Conservation (phyloP, 2,797 vertebrate species). For the Sebastes trivittatus region DNA sequence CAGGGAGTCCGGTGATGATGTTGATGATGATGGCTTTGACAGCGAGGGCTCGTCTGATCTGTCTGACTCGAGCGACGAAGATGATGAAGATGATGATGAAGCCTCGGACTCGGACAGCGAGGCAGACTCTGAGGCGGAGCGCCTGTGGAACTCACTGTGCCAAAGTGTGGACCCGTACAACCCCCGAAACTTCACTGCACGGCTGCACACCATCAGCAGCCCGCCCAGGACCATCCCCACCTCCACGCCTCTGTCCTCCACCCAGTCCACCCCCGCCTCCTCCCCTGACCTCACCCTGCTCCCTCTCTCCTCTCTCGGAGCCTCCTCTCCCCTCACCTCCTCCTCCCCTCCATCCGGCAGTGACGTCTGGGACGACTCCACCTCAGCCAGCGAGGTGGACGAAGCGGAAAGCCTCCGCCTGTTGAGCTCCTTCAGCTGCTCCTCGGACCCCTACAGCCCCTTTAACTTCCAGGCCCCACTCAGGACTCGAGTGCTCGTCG, state of each 20-base stretch:
- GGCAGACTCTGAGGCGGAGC: constrained; percentile 75
- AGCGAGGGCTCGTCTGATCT: constrained; percentile 85
- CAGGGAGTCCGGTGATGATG: constrained; percentile 68
- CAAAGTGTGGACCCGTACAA: constrained; percentile 88
- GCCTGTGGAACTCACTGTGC: constrained; percentile 87
- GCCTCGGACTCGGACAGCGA: constrained; percentile 55
- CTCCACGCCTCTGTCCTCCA: constrained; percentile 31
- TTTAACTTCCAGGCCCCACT: constrained; percentile 89
- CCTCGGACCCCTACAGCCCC: constrained; percentile 90
- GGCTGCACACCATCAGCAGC: constrained; percentile 74
- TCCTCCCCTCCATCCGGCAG: constrained; percentile 16
- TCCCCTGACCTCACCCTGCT: constrained; percentile 22
- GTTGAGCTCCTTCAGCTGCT: constrained; percentile 88
- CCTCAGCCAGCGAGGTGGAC: constrained; percentile 80
- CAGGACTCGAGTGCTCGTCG: constrained; percentile 44
- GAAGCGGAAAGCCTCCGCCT: constrained; percentile 87
- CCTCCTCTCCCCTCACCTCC: constrained; percentile 35
- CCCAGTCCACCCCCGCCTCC: constrained; percentile 21
- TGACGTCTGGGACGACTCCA: constrained; percentile 75
- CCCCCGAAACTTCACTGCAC: constrained; percentile 90
- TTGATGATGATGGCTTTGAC: constrained; percentile 89
- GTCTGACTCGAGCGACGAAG: constrained; percentile 59
- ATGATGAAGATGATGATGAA: constrained; percentile 62
- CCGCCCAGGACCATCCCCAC: constrained; percentile 61
- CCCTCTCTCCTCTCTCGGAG: constrained; percentile 16